A percentile compares a stretch with the other conserved stretches of the same genome.
Evolutionary conservation across 2,113 vertebrate species (phyloP).

Genomic region (Pygoscelis antarcticus): DNA sequence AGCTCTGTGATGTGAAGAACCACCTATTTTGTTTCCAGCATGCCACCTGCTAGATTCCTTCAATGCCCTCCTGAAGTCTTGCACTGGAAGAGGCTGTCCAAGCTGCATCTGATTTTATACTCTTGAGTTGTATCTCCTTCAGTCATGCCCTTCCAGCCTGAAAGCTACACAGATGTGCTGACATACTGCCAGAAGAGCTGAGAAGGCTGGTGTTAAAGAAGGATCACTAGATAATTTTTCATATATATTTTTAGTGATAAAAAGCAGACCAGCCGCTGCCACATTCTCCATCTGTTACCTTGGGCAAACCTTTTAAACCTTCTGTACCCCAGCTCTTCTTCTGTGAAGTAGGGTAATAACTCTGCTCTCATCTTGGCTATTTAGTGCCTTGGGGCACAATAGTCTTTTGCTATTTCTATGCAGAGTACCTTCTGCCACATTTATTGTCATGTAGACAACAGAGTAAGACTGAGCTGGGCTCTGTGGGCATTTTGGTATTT

Average conservation of each 20-base stretch:
- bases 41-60: not conserved
- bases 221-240: not conserved
- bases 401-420: slow-evolving; percentile 27
- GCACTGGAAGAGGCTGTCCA: not conserved
- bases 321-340: not conserved
- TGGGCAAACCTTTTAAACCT: slow-evolving; percentile 32
- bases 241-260: not conserved
- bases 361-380: not conserved
- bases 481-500: not conserved
- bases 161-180: not conserved
- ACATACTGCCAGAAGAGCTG: not conserved
- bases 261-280: not conserved
- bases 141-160: not conserved
- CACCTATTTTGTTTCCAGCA: not conserved
- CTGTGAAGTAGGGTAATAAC: not conserved
- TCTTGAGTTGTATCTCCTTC: not conserved
- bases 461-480: not conserved
- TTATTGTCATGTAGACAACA: not conserved
- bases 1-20: not conserved
- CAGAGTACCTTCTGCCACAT: not conserved
- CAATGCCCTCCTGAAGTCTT: not conserved
- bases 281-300: not conserved
- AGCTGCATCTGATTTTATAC: not conserved
- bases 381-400: not conserved
- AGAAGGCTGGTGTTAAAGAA: not conserved